Conservation (phyloP, 1,140 invertebrate genomes). For the Bombus superbus region DNA sequence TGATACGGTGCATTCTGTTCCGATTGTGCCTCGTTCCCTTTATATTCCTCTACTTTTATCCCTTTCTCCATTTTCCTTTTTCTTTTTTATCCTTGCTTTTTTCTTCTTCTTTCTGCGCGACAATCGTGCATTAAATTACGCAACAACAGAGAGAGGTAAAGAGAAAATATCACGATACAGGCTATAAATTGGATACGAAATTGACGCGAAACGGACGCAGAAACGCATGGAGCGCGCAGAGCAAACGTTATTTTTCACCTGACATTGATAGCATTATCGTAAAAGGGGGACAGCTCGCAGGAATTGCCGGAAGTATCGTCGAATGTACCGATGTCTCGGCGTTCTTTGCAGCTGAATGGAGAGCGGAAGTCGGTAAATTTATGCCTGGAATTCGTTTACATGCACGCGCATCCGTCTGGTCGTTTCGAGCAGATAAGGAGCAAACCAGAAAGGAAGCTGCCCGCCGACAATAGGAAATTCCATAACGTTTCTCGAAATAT, state of each 20-base stretch:
- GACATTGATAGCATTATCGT: constrained; percentile 54
- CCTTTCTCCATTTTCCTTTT: too few relatives aligned
- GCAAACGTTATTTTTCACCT: constrained; percentile 42
- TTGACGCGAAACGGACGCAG: not conserved
- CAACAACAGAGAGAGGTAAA: not conserved
- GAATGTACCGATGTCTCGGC: constrained; percentile 50
- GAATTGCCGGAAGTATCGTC: constrained; percentile 62
- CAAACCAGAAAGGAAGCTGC: not conserved
- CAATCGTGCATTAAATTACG: not conserved
- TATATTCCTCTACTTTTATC: not conserved
- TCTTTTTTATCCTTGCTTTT: too few relatives aligned
- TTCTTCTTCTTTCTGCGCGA: not conserved
- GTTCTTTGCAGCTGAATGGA: constrained; percentile 47
- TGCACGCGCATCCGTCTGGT: constrained; percentile 37
- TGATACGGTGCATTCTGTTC: constrained; percentile 25
- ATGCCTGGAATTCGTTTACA: constrained; percentile 65
- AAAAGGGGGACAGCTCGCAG: constrained; percentile 7
- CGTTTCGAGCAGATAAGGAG: constrained; percentile 11
- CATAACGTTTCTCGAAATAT: not conserved
- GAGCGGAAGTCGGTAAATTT: constrained; percentile 66
- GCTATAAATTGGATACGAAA: not conserved
- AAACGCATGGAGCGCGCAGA: not conserved
- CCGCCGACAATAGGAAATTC: not conserved
- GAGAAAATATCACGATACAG: not conserved
- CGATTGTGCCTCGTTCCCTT: not conserved